Conservation (phyloP, 2,888 invertebrate genomes). For the Agrenia bidenticulata region DNA sequence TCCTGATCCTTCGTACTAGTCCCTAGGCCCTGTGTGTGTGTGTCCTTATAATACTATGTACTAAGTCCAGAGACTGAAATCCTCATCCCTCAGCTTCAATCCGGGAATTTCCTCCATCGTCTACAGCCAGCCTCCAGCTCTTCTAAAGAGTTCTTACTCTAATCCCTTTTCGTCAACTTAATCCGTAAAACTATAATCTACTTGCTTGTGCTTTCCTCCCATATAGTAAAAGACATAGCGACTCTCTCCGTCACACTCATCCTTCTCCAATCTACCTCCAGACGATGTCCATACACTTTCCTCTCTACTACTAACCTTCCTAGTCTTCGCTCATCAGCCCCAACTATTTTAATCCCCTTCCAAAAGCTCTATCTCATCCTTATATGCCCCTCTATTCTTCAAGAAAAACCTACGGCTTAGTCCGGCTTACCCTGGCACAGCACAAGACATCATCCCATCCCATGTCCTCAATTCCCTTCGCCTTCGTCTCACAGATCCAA, state of each 20-base stretch:
- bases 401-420: slow-evolving; percentile 19
- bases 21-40: background rate
- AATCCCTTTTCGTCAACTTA: slow-evolving; percentile 54
- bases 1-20: slow-evolving; percentile 6
- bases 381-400: slow-evolving; percentile 28
- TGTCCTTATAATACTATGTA: background rate
- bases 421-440: slow-evolving; percentile 11
- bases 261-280: slow-evolving; percentile 2
- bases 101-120: slow-evolving; percentile 48
- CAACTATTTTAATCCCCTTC: slow-evolving; percentile 53
- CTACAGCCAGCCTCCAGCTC: slow-evolving; percentile 30
- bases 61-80: slow-evolving; percentile 27
- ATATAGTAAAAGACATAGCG: background rate
- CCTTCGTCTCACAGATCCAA: slow-evolving; percentile 22
- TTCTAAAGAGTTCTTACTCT: slow-evolving; percentile 52
- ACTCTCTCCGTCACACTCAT: slow-evolving; percentile 8
- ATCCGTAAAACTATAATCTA: slow-evolving; percentile 54
- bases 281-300: background rate
- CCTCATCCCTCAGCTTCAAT: slow-evolving; percentile 52
- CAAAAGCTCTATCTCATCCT: slow-evolving; percentile 42
- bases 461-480: slow-evolving; percentile 24
- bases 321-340: slow-evolving; percentile 50
- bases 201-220: slow-evolving; percentile 42
- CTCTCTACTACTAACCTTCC: slow-evolving; percentile 16
- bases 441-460: slow-evolving; percentile 30